A percentile compares a stretch with the other conserved stretches of the same genome.
phyloP scores from a whole-genome alignment of 2,797 vertebrate genomes.

The Sternotherus odoratus region DNA sequence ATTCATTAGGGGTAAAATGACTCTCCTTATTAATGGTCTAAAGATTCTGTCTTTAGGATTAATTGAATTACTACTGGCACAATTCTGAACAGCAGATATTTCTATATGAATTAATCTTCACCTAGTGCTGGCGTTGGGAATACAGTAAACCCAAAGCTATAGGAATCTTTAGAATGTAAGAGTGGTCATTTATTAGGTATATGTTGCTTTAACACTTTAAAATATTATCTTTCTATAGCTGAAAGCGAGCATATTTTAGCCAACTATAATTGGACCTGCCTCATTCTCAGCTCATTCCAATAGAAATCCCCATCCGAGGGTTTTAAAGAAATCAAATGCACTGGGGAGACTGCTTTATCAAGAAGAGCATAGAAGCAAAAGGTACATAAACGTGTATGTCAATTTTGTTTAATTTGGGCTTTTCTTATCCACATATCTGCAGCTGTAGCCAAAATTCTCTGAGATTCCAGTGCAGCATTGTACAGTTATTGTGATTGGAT shows the following conservation, averaged over 20 bases:
- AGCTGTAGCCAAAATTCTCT: background rate
- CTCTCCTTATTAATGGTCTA: background rate
- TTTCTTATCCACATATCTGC: background rate
- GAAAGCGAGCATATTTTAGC: background rate
- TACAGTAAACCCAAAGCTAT: background rate
- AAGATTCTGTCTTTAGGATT: background rate
- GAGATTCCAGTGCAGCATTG: background rate
- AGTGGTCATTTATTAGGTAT: fast-evolving
- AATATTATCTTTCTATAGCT: fast-evolving
- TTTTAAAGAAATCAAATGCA: fast-evolving
- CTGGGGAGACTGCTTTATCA: fast-evolving
- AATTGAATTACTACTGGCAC: too few species aligned
- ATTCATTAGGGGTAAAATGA: background rate
- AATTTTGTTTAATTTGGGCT: background rate
- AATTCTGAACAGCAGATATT: background rate
- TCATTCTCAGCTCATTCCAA: background rate
- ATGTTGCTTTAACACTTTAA: fast-evolving
- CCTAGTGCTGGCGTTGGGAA: background rate
- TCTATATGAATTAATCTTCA: background rate
- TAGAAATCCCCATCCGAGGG: background rate
- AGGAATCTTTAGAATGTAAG: background rate
- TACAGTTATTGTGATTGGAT: background rate
- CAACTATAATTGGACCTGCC: fast-evolving
- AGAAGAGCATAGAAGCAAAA: background rate
- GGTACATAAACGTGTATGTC: fast-evolving